A percentile compares a stretch with the other conserved stretches of the same genome.
phyloP scores from a whole-genome alignment of 2,113 vertebrate species.

The Chiloscyllium plagiosum region DNA sequence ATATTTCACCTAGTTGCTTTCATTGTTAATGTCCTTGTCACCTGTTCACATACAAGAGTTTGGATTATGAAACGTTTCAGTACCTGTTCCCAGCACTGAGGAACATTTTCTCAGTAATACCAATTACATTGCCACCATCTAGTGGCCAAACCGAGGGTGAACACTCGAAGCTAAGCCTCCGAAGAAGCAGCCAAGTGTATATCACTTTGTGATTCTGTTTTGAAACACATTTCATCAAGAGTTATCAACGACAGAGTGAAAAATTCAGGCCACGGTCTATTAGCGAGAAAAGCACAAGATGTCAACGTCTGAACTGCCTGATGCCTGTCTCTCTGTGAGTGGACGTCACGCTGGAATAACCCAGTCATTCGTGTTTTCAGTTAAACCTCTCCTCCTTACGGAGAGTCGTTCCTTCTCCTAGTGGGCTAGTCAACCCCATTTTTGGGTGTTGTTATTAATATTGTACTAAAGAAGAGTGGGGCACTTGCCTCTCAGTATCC shows the following conservation, averaged over 20 bases:
- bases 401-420: not conserved
- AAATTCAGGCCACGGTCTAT: not conserved
- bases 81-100: not conserved
- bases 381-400: not conserved
- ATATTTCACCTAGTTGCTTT: not conserved
- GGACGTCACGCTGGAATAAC: not conserved
- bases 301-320: not conserved
- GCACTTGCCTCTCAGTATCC: not conserved
- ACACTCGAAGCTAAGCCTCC: not conserved
- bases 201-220: not conserved
- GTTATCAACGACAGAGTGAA: not conserved
- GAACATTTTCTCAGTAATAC: too few species aligned
- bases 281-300: not conserved
- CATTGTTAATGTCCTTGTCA: not conserved
- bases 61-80: not conserved
- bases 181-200: not conserved
- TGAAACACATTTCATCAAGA: not conserved
- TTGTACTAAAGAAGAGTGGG: not conserved
- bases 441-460: not conserved
- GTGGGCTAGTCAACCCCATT: not conserved
- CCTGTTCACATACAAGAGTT: not conserved
- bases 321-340: not conserved
- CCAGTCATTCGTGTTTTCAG: not conserved
- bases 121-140: slow-evolving; percentile 17
- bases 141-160: not conserved